Evolutionary conservation across 2,888 invertebrate genomes (phyloP), one percentile per base, ranked within the genome.

Genomic region (Poecilus cupreus): DNA sequence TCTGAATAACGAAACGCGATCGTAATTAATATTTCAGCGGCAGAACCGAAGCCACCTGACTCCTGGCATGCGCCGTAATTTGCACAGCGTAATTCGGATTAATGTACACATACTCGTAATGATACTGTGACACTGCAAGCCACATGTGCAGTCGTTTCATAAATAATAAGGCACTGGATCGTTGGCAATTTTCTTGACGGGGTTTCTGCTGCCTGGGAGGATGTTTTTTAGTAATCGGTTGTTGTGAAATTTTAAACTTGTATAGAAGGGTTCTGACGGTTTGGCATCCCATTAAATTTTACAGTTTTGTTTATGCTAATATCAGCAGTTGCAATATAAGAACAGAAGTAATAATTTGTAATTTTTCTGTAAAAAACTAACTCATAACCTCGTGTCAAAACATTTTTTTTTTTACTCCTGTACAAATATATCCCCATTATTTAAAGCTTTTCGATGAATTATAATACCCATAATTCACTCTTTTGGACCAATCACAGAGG

Each of bases 91-190:
- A 72, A 72, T 72, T 72, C 46, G 72, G 72, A 72, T 72, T 72
- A 72, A 72, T 72, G 32, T 72, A 72, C 72, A 72, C 72, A 72
- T 72, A 72, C 46, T 72, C 72, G 64, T 68, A 68, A 68, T 68
- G 64, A 68, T 32, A 13, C 72, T 46, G 24, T 46, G 39, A 39
- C 43, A 46, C 46, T 20, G 39, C 18, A 39, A 39, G 20, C 39
- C 39, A 70, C 72, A 72, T 72, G 43, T 72, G 72, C 72, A 46
- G 16, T 72, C 64, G 18, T 51, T 51, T 13, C 37, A 68, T 68
- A 68, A 68, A 68, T 68, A 37, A 68, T 68, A 68, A 68, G 64
- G 13, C 32, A 37, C 16, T 8, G 24, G 10, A 51, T 51, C 51
- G 51, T 11, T 22, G 24, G 60, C 22, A 60, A 26, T 60, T 60